Evolutionary conservation across 2,113 vertebrate genomes (phyloP), one percentile per base, ranked within the genome.

Genomic region (Todiramphus chloris): DNA sequence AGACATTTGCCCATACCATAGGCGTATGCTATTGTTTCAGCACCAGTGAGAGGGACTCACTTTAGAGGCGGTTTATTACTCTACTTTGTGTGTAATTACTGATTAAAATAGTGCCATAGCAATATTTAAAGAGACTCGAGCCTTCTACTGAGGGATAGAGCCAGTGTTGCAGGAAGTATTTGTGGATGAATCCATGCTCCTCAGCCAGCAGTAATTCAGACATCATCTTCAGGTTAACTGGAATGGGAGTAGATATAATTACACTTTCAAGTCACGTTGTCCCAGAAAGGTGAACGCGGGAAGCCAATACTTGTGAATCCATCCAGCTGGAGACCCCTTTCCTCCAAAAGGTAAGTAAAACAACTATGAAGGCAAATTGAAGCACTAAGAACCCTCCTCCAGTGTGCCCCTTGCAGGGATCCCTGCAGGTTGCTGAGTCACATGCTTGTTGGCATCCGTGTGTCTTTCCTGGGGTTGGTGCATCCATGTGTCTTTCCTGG

Each of bases 61-160:
- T 94, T 91, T 82, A 94, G 55, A 66, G 63, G 25, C 35, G 44
- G 48, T 91, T 96, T 94, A 92, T 94, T 89, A 79, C 89, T 89
- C 51, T 64, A 27, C 64, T 96, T 94, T 80, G 50, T 76, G 74
- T 78, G 44, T 89, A 94, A 91, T 96, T 94, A 87, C 74, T 79
- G 88, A 95, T 94, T 96, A 87, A 94, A 96, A 92, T 87, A 55
- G 62, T 82, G 66, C 37, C 37, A 84, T 24, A 84, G 74, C 63
- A 96, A 66, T 89, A 94, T 91, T 94, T 79, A 73, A 95, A 82
- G 44, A 73, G 44, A 93, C 74, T 94, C 67, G 76, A 84, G 5
- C 55, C 41, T 1, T 37, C 58, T 92, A 13, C 67, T 66, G 44
- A 91, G 44, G 46, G 50, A 60, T 60, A 79, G 35, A 93, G 58